phyloP scores from a whole-genome alignment of 2,113 vertebrate species.

The Corythaixoides concolor region DNA sequence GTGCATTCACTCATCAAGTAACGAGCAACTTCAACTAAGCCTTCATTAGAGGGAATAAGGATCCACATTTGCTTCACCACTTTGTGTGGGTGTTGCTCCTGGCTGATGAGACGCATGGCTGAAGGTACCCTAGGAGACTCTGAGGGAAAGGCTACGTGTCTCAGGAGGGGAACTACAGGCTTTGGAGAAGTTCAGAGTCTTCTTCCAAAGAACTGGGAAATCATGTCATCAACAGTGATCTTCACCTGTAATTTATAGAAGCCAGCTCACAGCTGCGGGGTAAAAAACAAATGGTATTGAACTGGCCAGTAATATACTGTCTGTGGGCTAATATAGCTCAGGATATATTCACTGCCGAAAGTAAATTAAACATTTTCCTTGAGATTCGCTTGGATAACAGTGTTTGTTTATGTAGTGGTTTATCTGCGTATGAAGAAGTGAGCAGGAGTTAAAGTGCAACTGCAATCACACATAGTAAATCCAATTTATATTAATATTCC shows the following conservation, averaged over 20 bases:
- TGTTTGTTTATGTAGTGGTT: background rate
- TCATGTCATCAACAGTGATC: rapidly evolving
- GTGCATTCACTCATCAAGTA: background rate
- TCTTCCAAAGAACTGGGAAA: background rate
- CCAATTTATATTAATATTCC: constrained; percentile 25
- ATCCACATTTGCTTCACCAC: background rate
- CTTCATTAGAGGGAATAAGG: background rate
- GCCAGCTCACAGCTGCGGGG: background rate
- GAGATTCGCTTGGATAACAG: background rate
- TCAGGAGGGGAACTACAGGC: background rate
- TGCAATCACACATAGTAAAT: constrained; percentile 6
- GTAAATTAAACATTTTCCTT: constrained; percentile 4
- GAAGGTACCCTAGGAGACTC: background rate
- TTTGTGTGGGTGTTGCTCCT: background rate
- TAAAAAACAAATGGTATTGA: background rate
- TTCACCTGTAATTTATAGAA: background rate
- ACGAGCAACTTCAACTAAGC: background rate
- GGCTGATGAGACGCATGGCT: background rate
- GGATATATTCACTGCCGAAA: background rate
- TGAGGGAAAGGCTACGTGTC: rapidly evolving
- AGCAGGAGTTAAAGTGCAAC: constrained; percentile 21
- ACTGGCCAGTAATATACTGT: background rate
- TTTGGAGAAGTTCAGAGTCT: background rate
- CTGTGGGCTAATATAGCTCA: constrained; percentile 30
- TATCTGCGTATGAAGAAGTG: background rate